Conservation (phyloP, 2,113 vertebrate genomes). For the Alethe diademata region DNA sequence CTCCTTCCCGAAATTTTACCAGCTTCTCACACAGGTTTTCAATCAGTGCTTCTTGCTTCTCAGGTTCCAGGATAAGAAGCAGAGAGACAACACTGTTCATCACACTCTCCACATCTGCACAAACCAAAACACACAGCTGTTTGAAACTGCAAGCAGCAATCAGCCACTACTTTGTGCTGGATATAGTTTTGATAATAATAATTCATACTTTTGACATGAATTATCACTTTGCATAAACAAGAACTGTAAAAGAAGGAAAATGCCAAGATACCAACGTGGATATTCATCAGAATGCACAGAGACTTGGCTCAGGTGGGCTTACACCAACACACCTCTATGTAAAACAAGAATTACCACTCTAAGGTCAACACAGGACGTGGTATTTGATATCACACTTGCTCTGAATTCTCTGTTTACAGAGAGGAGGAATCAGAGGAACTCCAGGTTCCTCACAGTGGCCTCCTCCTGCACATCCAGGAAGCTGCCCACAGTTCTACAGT, state of each 20-base stretch:
- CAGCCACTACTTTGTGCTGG: not conserved
- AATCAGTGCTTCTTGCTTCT: conserved; percentile 93
- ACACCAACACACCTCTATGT: not conserved
- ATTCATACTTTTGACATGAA: not conserved
- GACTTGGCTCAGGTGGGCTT: not conserved
- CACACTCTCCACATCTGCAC: conserved; percentile 92
- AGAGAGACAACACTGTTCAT: conserved; percentile 98
- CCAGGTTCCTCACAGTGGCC: not conserved
- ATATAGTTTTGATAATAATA: not conserved
- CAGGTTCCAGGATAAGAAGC: conserved; percentile 93
- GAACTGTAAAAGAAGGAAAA: not conserved
- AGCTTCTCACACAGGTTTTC: conserved; percentile 96
- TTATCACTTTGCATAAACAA: not conserved
- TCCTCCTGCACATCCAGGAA: not conserved
- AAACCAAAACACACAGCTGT: not conserved
- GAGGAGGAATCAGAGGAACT: not conserved
- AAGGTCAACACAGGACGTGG: not conserved
- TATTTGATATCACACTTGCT: not conserved
- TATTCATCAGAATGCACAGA: not conserved
- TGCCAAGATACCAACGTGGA: not conserved
- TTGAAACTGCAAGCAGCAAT: not conserved
- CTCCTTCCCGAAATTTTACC: conserved; percentile 95
- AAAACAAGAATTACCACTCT: not conserved
- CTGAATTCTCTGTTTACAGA: not conserved
- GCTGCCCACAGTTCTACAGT: not conserved